phyloP scores from a whole-genome alignment of 2,888 invertebrate genomes.

The Drosophila cracens region DNA sequence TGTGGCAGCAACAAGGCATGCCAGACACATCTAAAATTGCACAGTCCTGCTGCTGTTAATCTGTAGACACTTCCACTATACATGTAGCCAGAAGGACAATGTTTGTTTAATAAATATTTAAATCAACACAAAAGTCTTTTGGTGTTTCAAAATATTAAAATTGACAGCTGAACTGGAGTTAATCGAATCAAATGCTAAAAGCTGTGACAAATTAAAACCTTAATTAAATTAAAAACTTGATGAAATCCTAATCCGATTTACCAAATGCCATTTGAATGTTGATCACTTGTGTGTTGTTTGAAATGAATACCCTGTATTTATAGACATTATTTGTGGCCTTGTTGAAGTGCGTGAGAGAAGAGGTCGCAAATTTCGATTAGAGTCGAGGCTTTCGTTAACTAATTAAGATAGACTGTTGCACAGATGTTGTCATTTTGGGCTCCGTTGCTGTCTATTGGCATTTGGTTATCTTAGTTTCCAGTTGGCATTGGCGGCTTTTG shows the following conservation, averaged over 20 bases:
- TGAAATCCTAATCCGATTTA: not conserved
- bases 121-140: not conserved
- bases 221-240: not conserved
- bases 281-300: not conserved
- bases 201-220: too few species aligned
- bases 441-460: not conserved
- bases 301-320: not conserved
- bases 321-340: not conserved
- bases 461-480: not conserved
- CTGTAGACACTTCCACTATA: too few species aligned
- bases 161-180: not conserved
- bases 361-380: not conserved
- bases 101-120: not conserved
- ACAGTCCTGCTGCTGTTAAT: not conserved
- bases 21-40: not conserved
- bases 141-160: not conserved
- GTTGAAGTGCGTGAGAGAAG: not conserved
- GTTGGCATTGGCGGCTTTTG: conserved; percentile 37
- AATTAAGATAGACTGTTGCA: not conserved
- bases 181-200: too few species aligned
- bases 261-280: not conserved
- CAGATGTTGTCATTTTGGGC: not conserved
- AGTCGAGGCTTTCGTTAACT: not conserved
- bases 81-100: not conserved
- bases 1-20: not conserved